A percentile compares a stretch with the other conserved stretches of the same genome.
Evolutionary conservation across 2,797 vertebrate species (phyloP).

Genomic region (Acanthurus leucopareius): DNA sequence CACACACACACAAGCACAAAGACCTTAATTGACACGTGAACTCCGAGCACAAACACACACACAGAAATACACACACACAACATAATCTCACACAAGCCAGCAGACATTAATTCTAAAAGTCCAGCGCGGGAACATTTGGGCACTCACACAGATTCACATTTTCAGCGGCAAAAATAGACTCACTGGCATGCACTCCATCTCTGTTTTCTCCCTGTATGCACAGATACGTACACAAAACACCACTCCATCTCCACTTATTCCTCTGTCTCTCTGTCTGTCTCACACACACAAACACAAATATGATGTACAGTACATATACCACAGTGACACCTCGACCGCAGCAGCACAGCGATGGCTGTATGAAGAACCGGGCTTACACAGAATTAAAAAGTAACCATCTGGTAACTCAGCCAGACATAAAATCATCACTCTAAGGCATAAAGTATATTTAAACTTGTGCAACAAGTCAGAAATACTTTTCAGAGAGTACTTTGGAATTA

Average conservation of each 20-base stretch:
- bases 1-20: not conserved
- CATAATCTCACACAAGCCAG: slow-evolving; percentile 5
- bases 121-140: not conserved
- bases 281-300: not conserved
- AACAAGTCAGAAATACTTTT: not conserved
- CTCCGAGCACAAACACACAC: slow-evolving; percentile 1
- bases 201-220: slow-evolving; percentile 5
- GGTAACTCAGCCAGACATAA: not conserved
- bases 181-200: not conserved
- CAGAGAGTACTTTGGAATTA: not conserved
- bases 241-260: slow-evolving; percentile 15
- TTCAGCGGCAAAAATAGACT: slow-evolving; percentile 41
- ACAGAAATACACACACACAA: slow-evolving; percentile 1
- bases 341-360: not conserved
- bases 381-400: not conserved
- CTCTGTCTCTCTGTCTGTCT: not conserved
- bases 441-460: not conserved
- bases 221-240: slow-evolving; percentile 30
- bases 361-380: not conserved
- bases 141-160: slow-evolving; percentile 8
- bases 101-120: slow-evolving; percentile 35
- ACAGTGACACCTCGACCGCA: not conserved
- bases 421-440: not conserved
- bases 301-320: not conserved
- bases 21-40: slow-evolving; percentile 17